A percentile compares a stretch with the other conserved stretches of the same genome.
Conservation (phyloP, 2,797 vertebrate genomes). For the Eremophila alpestris region DNA sequence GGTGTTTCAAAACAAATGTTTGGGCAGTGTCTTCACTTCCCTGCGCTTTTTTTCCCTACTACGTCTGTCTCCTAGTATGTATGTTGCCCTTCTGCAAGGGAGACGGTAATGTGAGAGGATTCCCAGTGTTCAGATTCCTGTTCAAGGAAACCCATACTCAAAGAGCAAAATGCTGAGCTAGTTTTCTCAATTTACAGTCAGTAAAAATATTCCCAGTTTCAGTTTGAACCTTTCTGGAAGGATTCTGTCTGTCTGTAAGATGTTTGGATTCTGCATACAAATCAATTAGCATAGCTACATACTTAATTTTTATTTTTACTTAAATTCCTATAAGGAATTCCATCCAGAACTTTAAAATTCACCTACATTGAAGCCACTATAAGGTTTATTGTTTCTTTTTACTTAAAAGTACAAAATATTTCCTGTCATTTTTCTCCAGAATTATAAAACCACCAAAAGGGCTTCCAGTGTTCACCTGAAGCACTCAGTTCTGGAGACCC, state of each 20-base stretch:
- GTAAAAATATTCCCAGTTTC: background rate
- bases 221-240: background rate
- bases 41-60: background rate
- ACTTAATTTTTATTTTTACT: background rate
- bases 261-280: background rate
- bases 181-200: background rate
- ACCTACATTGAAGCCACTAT: background rate
- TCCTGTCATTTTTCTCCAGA: background rate
- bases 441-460: background rate
- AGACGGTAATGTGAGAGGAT: background rate
- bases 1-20: conserved; percentile 16
- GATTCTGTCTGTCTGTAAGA: background rate
- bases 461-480: background rate
- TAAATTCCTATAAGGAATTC: background rate
- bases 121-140: background rate
- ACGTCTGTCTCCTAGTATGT: background rate
- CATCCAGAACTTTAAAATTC: background rate
- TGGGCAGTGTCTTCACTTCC: background rate
- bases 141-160: background rate
- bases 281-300: background rate
- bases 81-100: background rate
- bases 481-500: background rate
- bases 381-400: background rate
- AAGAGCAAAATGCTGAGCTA: background rate
- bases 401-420: background rate